Evolutionary conservation across 2,888 invertebrate genomes (phyloP).

Genomic region (Andricus quercusramuli): DNA sequence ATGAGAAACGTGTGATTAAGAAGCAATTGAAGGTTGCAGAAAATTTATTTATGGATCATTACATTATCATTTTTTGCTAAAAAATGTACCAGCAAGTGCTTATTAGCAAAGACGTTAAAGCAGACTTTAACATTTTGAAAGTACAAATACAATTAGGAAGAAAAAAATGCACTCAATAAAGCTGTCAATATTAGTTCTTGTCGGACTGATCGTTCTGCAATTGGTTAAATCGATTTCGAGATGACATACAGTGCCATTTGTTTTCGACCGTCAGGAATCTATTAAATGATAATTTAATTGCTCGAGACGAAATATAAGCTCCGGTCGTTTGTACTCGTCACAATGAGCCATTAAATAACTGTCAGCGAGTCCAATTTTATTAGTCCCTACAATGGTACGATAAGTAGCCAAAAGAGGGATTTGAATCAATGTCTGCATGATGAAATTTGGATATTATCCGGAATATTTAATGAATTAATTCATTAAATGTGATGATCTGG

Average conservation of each 20-base stretch:
- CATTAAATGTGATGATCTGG: no score
- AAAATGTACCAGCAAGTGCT: background rate
- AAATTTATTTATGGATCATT: background rate
- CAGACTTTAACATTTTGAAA: background rate
- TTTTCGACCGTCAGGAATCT: background rate
- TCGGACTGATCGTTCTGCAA: background rate
- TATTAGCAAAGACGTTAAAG: background rate
- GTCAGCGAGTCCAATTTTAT: conserved; percentile 47
- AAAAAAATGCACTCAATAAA: background rate
- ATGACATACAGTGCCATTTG: background rate
- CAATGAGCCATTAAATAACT: conserved; percentile 68
- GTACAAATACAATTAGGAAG: background rate
- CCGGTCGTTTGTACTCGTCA: conserved; percentile 45
- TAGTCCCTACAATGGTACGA: background rate
- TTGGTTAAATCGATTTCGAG: background rate
- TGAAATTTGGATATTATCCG: no score
- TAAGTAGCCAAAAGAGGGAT: background rate
- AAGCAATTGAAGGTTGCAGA: background rate
- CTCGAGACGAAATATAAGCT: background rate
- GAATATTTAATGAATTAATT: no score
- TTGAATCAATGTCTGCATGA: background rate
- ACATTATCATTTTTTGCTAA: background rate
- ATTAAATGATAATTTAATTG: conserved; percentile 9
- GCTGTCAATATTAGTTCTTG: background rate
- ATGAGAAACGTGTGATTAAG: background rate